Evolutionary conservation across 2,797 vertebrate genomes (phyloP).

Genomic region (Zalophus californianus): DNA sequence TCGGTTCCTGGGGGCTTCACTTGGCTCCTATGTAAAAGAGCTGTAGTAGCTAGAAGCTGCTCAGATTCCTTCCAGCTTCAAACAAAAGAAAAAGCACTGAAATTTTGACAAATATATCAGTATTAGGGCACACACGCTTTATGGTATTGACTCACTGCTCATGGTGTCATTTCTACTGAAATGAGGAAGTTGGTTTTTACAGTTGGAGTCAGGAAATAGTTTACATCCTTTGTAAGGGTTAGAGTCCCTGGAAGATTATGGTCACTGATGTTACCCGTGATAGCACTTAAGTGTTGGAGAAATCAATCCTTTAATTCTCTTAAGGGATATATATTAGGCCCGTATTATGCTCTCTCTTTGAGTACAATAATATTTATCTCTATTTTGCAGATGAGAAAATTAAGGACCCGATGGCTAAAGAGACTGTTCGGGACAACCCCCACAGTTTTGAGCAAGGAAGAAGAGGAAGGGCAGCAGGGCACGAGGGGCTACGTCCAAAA

Average conservation of each 20-base stretch:
- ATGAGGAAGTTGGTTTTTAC: conserved; percentile 73
- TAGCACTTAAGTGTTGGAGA: background rate
- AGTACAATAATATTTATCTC: background rate
- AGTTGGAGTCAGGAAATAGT: conserved; percentile 74
- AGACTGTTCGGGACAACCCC: background rate
- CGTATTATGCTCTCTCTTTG: background rate
- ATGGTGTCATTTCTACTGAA: conserved; percentile 71
- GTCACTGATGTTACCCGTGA: background rate
- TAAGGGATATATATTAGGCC: background rate
- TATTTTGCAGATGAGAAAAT: conserved; percentile 17
- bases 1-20: background rate
- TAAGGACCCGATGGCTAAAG: background rate
- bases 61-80: background rate
- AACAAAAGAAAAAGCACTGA: conserved; percentile 1
- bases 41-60: background rate
- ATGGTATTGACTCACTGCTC: conserved; percentile 16
- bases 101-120: background rate
- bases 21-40: background rate
- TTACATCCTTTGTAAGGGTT: conserved; percentile 62
- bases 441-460: background rate
- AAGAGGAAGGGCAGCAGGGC: background rate
- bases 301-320: background rate
- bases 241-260: conserved; percentile 23
- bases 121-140: conserved; percentile 16
- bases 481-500: background rate